phyloP scores from a whole-genome alignment of 2,888 invertebrate species.

The Monopis laevigella region DNA sequence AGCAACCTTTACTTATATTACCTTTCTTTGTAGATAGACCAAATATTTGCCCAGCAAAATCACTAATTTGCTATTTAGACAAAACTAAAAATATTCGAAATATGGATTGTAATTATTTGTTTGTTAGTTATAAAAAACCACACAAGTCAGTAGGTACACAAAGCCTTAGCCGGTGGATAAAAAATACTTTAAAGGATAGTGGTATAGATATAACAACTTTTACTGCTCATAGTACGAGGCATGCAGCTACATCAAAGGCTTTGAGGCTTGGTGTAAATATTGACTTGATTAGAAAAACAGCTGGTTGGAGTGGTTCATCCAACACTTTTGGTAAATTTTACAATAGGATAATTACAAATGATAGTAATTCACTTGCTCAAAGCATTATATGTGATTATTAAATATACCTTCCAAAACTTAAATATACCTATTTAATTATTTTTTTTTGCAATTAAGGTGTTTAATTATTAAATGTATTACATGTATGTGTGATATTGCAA shows the following conservation, averaged over 20 bases:
- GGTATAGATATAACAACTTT: slow-evolving; percentile 17
- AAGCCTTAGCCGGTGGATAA: slow-evolving; percentile 19
- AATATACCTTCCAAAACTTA: neutral
- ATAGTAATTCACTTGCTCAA: neutral
- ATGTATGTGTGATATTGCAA: too few species aligned
- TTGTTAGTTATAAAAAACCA: slow-evolving; percentile 17
- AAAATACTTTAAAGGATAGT: slow-evolving; percentile 15
- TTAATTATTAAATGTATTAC: too few species aligned
- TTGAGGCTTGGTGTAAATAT: slow-evolving; percentile 14
- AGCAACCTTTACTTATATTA: slow-evolving; percentile 11
- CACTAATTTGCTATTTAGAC: slow-evolving; percentile 10
- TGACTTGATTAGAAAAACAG: slow-evolving; percentile 10
- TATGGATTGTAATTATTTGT: neutral
- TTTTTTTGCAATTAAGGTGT: too few species aligned
- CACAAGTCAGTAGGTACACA: slow-evolving; percentile 15
- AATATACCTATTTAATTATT: too few species aligned
- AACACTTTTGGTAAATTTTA: slow-evolving; percentile 8
- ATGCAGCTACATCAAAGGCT: slow-evolving; percentile 19
- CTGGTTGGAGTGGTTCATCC: slow-evolving; percentile 9
- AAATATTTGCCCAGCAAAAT: slow-evolving; percentile 17
- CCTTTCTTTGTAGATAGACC: slow-evolving; percentile 10
- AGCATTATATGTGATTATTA: neutral
- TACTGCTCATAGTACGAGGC: slow-evolving; percentile 18
- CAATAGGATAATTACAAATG: slow-evolving; percentile 1
- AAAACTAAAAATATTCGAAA: slow-evolving; percentile 5